phyloP scores from a whole-genome alignment of 2,888 invertebrate genomes.

The Pyrrhia umbra region DNA sequence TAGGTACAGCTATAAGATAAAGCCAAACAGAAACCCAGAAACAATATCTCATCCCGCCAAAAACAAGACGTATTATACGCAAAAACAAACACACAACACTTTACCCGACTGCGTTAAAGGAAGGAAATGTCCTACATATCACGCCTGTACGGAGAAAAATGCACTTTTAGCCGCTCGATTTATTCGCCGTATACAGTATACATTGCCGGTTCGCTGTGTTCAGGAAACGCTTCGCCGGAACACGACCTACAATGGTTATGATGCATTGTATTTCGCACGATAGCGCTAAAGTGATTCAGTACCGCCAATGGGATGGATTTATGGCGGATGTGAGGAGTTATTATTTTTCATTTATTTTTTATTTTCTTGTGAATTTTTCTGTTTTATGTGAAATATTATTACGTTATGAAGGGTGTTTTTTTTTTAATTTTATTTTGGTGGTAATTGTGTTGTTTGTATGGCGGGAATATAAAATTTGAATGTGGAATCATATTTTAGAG shows the following conservation, averaged over 20 bases:
- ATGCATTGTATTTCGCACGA: conserved; percentile 82
- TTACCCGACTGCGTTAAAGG: conserved; percentile 60
- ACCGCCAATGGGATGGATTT: conserved; percentile 53
- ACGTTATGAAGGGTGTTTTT: conserved; percentile 7
- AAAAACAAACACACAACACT: conserved; percentile 58
- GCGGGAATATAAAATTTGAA: conserved; percentile 24
- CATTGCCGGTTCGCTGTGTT: conserved; percentile 68
- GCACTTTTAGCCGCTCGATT: conserved; percentile 69
- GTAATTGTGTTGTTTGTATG: conserved; percentile 8
- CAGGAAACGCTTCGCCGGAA: conserved; percentile 71
- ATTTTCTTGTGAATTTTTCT: conserved; percentile 1
- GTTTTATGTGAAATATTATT: conserved; percentile 21
- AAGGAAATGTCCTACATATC: conserved; percentile 69
- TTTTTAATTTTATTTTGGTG: conserved; percentile 24
- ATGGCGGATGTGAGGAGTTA: conserved; percentile 48
- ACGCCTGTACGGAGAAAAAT: conserved; percentile 66
- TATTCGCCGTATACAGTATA: conserved; percentile 64
- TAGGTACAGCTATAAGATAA: background rate
- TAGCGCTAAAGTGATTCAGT: conserved; percentile 83
- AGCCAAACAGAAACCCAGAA: background rate
- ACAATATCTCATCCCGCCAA: conserved; percentile 31
- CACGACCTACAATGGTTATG: conserved; percentile 81
- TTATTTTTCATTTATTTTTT: conserved; percentile 43
- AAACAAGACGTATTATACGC: conserved; percentile 46
- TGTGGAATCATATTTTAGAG: conserved; percentile 10